These are phyloP conservation scores for Idaea straminata DNA, from an alignment of 2,888 invertebrate species.

Conservation along the genomic window DNA sequence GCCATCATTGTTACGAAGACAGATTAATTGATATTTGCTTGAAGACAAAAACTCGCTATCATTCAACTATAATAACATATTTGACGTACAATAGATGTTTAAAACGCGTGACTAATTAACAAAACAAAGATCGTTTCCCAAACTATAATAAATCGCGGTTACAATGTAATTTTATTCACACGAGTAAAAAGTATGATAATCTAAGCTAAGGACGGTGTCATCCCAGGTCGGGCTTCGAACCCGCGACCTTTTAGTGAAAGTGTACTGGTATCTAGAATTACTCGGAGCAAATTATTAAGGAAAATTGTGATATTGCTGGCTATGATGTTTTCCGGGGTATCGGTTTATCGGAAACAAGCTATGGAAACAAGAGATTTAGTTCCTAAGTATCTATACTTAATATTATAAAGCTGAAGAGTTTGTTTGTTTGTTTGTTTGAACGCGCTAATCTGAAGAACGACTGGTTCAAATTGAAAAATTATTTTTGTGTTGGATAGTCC, in stretches of 20 bases:
- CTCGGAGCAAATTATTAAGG: slow-evolving; percentile 30
- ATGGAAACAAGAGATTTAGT: slow-evolving; percentile 12
- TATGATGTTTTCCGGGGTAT: slow-evolving; percentile 25
- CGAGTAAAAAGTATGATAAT: slow-evolving; percentile 10
- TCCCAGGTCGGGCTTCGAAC: slow-evolving; percentile 52
- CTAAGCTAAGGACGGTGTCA: slow-evolving; percentile 16
- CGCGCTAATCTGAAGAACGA: no score
- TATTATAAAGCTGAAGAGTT: no score
- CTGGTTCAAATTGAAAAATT: no score
- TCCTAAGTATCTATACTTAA: background rate
- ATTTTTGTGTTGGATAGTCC: no score
- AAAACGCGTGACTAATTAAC: background rate
- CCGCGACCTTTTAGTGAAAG: slow-evolving; percentile 59
- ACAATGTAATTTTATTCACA: slow-evolving; percentile 1
- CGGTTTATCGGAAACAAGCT: slow-evolving; percentile 12
- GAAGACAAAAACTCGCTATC: background rate
- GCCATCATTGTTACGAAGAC: background rate
- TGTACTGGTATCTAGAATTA: slow-evolving; percentile 51
- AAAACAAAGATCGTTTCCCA: background rate
- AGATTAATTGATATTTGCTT: background rate
- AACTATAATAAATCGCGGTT: background rate
- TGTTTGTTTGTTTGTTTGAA: no score
- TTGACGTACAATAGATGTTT: background rate
- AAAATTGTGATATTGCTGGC: slow-evolving; percentile 22
- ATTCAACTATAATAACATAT: background rate